Evolutionary conservation across 2,888 invertebrate species (phyloP).

Genomic region (Anorthoa munda): DNA sequence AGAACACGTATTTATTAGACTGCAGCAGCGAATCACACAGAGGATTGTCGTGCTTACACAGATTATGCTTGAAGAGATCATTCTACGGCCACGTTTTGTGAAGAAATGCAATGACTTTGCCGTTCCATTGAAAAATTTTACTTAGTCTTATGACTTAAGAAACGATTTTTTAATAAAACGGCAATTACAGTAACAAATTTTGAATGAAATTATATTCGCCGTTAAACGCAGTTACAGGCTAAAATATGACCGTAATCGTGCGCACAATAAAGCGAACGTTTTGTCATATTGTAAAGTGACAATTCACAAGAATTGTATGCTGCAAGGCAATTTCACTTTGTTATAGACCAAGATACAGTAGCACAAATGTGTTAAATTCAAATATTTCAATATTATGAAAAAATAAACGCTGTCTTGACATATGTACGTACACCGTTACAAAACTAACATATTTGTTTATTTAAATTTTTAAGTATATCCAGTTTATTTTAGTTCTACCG

Average conservation of each 20-base stretch:
- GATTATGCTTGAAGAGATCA: constrained; percentile 76
- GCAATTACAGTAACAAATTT: constrained; percentile 12
- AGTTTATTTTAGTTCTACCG: constrained; percentile 70
- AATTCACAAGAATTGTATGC: constrained; percentile 25
- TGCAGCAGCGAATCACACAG: constrained; percentile 69
- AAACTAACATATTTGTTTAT: constrained; percentile 79
- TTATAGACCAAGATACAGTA: constrained; percentile 60
- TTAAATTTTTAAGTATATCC: constrained; percentile 64
- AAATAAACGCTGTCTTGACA: constrained; percentile 83
- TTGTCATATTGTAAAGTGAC: constrained; percentile 33
- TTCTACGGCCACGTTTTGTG: constrained; percentile 39
- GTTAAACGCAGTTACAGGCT: constrained; percentile 33
- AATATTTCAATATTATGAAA: constrained; percentile 81
- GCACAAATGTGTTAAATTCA: constrained; percentile 70
- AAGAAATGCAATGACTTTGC: constrained; percentile 37
- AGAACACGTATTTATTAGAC: constrained; percentile 79
- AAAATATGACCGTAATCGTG: constrained; percentile 24
- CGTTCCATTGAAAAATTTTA: constrained; percentile 31
- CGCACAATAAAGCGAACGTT: constrained; percentile 51
- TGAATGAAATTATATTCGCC: constrained; percentile 25
- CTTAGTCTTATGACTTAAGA: constrained; percentile 1
- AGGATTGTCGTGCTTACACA: constrained; percentile 61
- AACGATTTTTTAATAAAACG: constrained; percentile 36
- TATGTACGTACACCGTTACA: constrained; percentile 78
- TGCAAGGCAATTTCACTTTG: constrained; percentile 32